Evolutionary conservation across 2,888 invertebrate genomes (phyloP).

Genomic region (Xestia ashworthii): DNA sequence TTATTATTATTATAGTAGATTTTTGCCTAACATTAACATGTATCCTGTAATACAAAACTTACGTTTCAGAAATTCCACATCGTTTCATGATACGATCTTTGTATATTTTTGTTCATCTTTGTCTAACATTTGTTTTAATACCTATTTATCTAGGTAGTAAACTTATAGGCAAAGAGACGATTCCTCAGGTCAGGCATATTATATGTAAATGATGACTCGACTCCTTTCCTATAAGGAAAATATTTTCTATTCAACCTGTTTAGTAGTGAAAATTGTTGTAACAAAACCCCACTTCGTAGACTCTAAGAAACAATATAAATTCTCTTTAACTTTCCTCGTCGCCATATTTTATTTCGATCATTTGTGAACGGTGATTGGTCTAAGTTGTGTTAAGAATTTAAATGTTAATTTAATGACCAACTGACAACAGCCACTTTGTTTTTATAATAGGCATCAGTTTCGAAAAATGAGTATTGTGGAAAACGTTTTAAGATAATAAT

Average conservation of each 20-base stretch:
- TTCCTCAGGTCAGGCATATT: not conserved
- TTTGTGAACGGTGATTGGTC: conserved; percentile 26
- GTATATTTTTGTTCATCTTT: not conserved
- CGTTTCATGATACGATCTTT: not conserved
- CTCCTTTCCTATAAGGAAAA: conserved; percentile 11
- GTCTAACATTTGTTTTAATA: not conserved
- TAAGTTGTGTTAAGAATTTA: conserved; percentile 26
- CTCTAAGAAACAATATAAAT: conserved; percentile 15
- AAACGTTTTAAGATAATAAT: conserved; percentile 24
- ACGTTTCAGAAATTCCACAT: not conserved
- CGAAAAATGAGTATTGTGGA: conserved; percentile 28
- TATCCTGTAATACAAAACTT: not conserved
- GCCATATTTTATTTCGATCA: conserved; percentile 1
- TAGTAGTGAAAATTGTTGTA: not conserved
- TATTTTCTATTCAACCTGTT: conserved; percentile 11
- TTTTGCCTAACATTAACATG: not conserved
- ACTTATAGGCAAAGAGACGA: not conserved
- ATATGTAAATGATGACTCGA: conserved; percentile 5
- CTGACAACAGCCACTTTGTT: conserved; percentile 40
- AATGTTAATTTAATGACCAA: conserved; percentile 56
- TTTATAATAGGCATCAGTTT: conserved; percentile 47
- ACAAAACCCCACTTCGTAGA: not conserved
- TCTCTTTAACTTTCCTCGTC: not conserved
- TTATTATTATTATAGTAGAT: not conserved
- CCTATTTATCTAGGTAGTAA: not conserved